phyloP scores from a whole-genome alignment of 2,113 vertebrate species.

The Arenaria interpres region DNA sequence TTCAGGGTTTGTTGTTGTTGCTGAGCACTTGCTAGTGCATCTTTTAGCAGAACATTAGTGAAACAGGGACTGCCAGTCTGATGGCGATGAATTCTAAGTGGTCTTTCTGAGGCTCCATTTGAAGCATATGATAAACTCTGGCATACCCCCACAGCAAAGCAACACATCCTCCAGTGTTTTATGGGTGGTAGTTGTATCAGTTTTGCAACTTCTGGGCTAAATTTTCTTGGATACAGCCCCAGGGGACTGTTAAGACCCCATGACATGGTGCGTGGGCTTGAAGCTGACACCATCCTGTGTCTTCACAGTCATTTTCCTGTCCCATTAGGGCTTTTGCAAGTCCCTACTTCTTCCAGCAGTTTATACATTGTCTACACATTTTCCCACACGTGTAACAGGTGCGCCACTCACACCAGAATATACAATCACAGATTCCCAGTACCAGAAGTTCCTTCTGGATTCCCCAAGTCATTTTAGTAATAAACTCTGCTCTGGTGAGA shows the following conservation, averaged over 20 bases:
- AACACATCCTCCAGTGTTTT: not conserved
- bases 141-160: not conserved
- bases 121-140: not conserved
- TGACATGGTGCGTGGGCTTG: not conserved
- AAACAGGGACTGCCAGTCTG: not conserved
- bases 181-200: not conserved
- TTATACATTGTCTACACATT: not conserved
- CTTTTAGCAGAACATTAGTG: not conserved
- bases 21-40: not conserved
- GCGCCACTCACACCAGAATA: not conserved
- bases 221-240: not conserved
- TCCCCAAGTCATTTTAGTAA: not conserved
- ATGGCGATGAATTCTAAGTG: not conserved
- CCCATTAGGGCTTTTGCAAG: not conserved
- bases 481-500: not conserved
- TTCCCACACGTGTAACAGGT: rapidly evolving
- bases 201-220: not conserved
- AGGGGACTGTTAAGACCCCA: not conserved
- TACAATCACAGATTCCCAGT: not conserved
- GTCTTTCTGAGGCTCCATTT: not conserved
- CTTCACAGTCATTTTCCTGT: not conserved
- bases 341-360: not conserved
- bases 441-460: not conserved
- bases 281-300: not conserved
- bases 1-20: not conserved